Evolutionary conservation across 2,113 vertebrate species (phyloP), one percentile per base, ranked within the genome.

Genomic region (Balaeniceps rex): DNA sequence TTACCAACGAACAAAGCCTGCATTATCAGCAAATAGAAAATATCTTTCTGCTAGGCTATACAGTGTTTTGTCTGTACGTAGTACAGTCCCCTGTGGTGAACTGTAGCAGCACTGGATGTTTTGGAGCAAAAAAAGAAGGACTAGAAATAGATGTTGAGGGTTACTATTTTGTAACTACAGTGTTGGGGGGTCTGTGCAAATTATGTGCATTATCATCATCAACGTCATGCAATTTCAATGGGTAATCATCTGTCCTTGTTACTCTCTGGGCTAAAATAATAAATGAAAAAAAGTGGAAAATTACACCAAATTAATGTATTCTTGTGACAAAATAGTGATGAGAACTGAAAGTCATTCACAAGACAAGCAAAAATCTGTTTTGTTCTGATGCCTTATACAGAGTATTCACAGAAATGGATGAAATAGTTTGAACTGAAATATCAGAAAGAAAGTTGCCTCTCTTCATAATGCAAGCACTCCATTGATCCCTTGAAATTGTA

Each of bases 331-430:
- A 96, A 90, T 26, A 83, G 65, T 74, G 68, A 87, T 74, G n/a
- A 54, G 13, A 91, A 89, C 46, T 74, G 66, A 54, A 94, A 95
- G 52, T 76, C 4, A 6, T 85, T 87, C 66, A 90, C 23, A 64
- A 88, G 74, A 87, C 78, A 95, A 90, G 38, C 42, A 91, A 97
- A 95, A 90, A 80, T 83, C 34, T 87, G 54, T 28, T 93, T 92
- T 86, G 19, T 82, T 96, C 29, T 87, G 21, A 47, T 66, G 21
- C 38, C 33, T 66, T 65, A 58, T 79, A 89, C 55, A 12, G 44
- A 92, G 5, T n/a, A 95, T 76, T 87, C 61, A 85, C 40, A 88
- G 58, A 86, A 93, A 70, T 0, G 1, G 33, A 90, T 82, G 11
- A 76, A 90, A 91, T 54, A 76, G 36, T 87, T 92, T 83, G 80